Base-by-base conservation (phyloP, 2,797 vertebrate species). In the Poeciliopsis presidionis region DNA sequence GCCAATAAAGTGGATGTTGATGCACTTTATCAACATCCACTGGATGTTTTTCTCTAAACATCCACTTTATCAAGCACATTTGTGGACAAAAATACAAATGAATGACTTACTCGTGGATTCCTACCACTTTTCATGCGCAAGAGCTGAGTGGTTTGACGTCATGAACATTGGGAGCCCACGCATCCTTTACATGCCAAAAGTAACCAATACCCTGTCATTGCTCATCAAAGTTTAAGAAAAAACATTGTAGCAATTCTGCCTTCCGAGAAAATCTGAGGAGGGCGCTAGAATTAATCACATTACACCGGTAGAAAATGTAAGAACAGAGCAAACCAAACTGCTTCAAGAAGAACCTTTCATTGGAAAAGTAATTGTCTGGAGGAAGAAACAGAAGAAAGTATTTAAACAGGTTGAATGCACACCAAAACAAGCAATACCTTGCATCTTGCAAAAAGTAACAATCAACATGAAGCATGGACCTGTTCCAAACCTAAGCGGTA, bases 241-340 rank as follows among this genome's bases (percentile, higher is more conserved):
- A 69, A 69, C 86, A 88, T 84, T 85, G 82, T 83, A 89, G 87
- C 85, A 59, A 70, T 78, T 85, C 72, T 86, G 80, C 76, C 85
- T 82, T 91, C 85, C 85, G 88, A 86, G 28, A 45, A 83, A 82
- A 79, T 85, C 81, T 30, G 79, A 89, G 72, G 76, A 83, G 86
- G 79, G 86, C 88, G 89, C 87, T 87, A 80, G 88, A 91, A 84
- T 87, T 90, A 92, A 92, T 93, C 86, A 86, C 86, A 89, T 90
- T 86, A 83, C 86, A 91, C 85, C 84, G 82, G 80, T 87, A 84
- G 70, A 55, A 87, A 55, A 63, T 53, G 81, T 74, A 76, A 80
- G 82, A 82, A 83, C 72, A 45, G 73, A 82, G 81, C 78, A 75
- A 78, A 83, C 79, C 72, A 88, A 81, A 79, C 74, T 75, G 67